Percentiles rank a stretch among this genome's conserved stretches.
phyloP scores from a whole-genome alignment of 2,113 vertebrate species.

The Syrmaticus mikado region DNA sequence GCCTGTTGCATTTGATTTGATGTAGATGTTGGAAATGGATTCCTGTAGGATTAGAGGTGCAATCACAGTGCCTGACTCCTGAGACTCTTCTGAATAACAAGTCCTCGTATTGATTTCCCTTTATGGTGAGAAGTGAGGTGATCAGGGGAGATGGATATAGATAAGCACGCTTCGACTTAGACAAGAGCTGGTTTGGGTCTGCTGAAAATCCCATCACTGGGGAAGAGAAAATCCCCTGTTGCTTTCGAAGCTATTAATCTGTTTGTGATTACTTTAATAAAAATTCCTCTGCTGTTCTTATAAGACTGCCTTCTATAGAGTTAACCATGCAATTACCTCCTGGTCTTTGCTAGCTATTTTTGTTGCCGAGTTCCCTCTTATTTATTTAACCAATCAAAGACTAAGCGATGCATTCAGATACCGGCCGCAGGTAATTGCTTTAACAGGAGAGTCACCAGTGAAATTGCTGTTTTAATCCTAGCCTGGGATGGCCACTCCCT shows the following conservation, averaged over 20 bases:
- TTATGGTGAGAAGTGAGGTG: neutral
- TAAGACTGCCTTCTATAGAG: neutral
- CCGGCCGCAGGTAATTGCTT: conserved; percentile 40
- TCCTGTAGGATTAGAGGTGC: conserved; percentile 37
- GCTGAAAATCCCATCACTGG: conserved; percentile 15
- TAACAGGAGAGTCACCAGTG: conserved; percentile 4
- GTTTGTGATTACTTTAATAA: conserved; percentile 35
- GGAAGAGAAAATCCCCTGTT: conserved; percentile 31
- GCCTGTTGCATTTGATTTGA: neutral
- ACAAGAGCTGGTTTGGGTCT: neutral
- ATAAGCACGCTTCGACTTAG: conserved; percentile 22
- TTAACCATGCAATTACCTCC: neutral
- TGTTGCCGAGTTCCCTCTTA: neutral
- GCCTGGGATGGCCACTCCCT: conserved; percentile 41
- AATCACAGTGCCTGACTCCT: conserved; percentile 15
- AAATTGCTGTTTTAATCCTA: conserved; percentile 36
- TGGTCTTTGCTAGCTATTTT: conserved; percentile 6
- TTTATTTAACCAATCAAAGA: conserved; percentile 46
- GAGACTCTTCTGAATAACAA: conserved; percentile 34
- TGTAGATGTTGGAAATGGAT: conserved; percentile 23
- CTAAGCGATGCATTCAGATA: conserved; percentile 31
- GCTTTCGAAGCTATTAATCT: conserved; percentile 22
- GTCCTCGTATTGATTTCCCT: conserved; percentile 43
- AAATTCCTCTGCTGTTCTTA: neutral
- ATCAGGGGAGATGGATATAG: conserved; percentile 7